phyloP scores from a whole-genome alignment of 2,113 vertebrate genomes.

The Struthidea cinerea region DNA sequence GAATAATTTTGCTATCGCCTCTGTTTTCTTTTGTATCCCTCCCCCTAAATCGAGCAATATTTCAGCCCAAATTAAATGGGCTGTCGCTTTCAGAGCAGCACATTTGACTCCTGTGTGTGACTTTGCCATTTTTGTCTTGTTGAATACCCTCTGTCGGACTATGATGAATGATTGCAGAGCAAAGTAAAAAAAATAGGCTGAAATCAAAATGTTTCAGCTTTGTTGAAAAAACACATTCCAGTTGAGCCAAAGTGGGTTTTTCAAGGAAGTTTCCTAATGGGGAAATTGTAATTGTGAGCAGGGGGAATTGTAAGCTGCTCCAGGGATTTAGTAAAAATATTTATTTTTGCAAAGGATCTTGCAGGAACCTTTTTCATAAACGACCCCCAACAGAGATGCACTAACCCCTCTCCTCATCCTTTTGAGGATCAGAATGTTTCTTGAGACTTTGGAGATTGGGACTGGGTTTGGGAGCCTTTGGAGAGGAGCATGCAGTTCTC shows the following conservation, averaged over 20 bases:
- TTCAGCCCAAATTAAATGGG: not conserved
- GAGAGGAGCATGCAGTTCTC: not conserved
- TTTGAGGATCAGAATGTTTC: not conserved
- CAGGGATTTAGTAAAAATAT: conserved; percentile 61
- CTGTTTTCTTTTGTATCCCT: conserved; percentile 14
- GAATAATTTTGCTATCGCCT: not conserved
- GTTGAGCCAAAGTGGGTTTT: conserved; percentile 46
- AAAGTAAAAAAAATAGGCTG: not conserved
- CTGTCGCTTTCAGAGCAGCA: not conserved
- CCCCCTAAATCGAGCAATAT: not conserved
- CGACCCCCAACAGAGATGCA: conserved; percentile 38
- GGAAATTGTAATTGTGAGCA: conserved; percentile 58
- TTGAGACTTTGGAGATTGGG: not conserved
- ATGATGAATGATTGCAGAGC: conserved; percentile 39
- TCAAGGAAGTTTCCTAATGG: conserved; percentile 63
- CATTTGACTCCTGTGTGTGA: not conserved
- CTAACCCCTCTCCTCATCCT: not conserved
- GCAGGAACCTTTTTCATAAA: conserved; percentile 33
- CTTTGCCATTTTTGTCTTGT: conserved; percentile 6
- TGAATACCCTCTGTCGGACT: not conserved
- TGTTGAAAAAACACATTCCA: conserved; percentile 61
- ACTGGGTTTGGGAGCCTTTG: not conserved
- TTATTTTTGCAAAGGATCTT: conserved; percentile 55
- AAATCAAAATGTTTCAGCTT: conserved; percentile 58
- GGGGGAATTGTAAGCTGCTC: conserved; percentile 40